A percentile compares a stretch with the other conserved stretches of the same genome.
Conservation (phyloP, 2,888 invertebrate genomes). For the Heliconius charithonia region DNA sequence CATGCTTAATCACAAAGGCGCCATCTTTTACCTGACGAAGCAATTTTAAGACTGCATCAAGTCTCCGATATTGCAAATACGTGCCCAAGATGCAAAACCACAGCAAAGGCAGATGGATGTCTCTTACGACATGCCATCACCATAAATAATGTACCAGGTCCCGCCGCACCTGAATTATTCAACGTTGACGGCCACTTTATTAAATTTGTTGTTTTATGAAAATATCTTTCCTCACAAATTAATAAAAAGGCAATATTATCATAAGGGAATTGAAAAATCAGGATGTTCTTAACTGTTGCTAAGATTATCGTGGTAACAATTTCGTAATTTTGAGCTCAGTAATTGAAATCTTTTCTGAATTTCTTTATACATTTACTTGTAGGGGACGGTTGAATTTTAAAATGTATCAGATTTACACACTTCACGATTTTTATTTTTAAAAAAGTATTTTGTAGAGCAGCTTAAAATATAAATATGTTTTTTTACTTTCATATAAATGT, state of each 20-base stretch:
- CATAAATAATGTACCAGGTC: slow-evolving; percentile 80
- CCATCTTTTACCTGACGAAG: slow-evolving; percentile 41
- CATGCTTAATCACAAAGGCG: slow-evolving; percentile 38
- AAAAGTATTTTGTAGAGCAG: neutral
- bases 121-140: slow-evolving; percentile 77
- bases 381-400: slow-evolving; percentile 1
- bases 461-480: neutral
- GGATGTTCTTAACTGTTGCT: slow-evolving; percentile 45
- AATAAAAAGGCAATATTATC: slow-evolving; percentile 52
- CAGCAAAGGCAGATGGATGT: slow-evolving; percentile 73
- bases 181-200: slow-evolving; percentile 78
- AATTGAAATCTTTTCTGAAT: slow-evolving; percentile 13
- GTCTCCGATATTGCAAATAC: slow-evolving; percentile 70
- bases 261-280: slow-evolving; percentile 49
- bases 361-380: slow-evolving; percentile 4
- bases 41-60: slow-evolving; percentile 51
- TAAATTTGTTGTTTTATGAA: slow-evolving; percentile 79
- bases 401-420: neutral
- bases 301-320: slow-evolving; percentile 42
- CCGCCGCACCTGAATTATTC: slow-evolving; percentile 77
- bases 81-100: slow-evolving; percentile 79
- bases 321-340: slow-evolving; percentile 34
- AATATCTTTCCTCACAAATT: slow-evolving; percentile 68
- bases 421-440: neutral
- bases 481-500: neutral